These are phyloP conservation scores for Drosophila hamatofila DNA, from an alignment of 2,888 invertebrate species.

Conservation along the genomic window DNA sequence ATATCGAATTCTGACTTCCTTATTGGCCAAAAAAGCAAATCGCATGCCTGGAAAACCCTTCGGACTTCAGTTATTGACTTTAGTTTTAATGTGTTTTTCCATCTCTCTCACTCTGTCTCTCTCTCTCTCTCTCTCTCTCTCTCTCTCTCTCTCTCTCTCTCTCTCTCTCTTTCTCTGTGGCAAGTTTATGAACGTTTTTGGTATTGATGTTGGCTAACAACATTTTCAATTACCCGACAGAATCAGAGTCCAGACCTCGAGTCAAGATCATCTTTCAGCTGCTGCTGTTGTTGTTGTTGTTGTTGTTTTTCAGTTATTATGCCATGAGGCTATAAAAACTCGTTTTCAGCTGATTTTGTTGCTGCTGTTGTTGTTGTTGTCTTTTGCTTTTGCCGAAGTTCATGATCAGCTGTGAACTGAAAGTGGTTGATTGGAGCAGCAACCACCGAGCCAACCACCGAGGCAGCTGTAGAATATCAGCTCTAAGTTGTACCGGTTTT, in stretches of 20 bases:
- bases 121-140: too few relatives aligned
- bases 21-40: conserved; percentile 54
- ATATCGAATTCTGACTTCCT: conserved; percentile 64
- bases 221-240: conserved; percentile 72
- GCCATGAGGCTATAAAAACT: conserved; percentile 74
- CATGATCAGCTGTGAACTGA: conserved; percentile 81
- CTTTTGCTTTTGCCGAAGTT: conserved; percentile 63
- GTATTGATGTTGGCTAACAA: conserved; percentile 79
- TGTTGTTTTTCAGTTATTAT: conserved; percentile 68
- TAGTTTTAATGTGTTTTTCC: conserved; percentile 53
- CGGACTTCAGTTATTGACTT: conserved; percentile 1
- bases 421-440: conserved; percentile 75
- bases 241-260: conserved; percentile 31
- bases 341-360: conserved; percentile 72
- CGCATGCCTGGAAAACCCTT: conserved; percentile 34
- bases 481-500: conserved; percentile 68
- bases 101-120: neutral
- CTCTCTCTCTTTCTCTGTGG: neutral
- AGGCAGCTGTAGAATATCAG: conserved; percentile 31
- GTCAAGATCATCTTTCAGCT: conserved; percentile 33
- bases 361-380: neutral
- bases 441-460: conserved; percentile 2
- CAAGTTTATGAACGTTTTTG: conserved; percentile 78
- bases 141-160: neutral
- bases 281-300: conserved; percentile 19